phyloP scores from a whole-genome alignment of 92 coral and sea anemone genomes.

The Virgularia gustaviana region DNA sequence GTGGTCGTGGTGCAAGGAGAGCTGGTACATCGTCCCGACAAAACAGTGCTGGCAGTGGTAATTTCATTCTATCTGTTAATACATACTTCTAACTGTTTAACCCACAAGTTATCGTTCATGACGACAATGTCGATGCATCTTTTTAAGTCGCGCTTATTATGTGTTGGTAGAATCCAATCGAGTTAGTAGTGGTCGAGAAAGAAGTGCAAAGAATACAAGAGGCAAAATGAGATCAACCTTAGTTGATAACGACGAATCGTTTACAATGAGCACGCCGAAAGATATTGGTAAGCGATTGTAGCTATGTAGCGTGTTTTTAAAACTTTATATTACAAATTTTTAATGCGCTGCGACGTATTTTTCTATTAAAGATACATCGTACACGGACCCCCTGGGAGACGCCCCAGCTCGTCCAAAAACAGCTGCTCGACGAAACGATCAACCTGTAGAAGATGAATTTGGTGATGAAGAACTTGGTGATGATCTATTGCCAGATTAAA shows the following conservation, averaged over 20 bases:
- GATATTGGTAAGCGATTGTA: slow-evolving; percentile 23
- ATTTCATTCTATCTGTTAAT: slow-evolving; percentile 16
- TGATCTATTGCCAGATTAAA: slow-evolving; percentile 87
- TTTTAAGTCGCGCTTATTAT: too few relatives aligned
- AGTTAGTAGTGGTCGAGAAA: slow-evolving; percentile 63
- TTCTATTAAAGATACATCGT: slow-evolving; percentile 74
- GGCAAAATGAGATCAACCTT: slow-evolving; percentile 55
- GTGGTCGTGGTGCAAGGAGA: slow-evolving; percentile 78
- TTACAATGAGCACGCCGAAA: slow-evolving; percentile 19
- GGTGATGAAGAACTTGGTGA: slow-evolving; percentile 98
- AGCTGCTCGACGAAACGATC: slow-evolving; percentile 80
- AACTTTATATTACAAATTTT: background rate
- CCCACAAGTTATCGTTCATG: too few relatives aligned
- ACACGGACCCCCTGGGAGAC: slow-evolving; percentile 97
- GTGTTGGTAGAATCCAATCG: slow-evolving; percentile 71
- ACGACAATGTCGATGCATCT: too few relatives aligned
- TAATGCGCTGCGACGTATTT: background rate
- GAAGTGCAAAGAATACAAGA: slow-evolving; percentile 54
- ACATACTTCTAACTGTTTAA: background rate
- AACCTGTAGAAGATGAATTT: slow-evolving; percentile 84
- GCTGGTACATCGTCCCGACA: slow-evolving; percentile 85
- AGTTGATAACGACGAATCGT: slow-evolving; percentile 61
- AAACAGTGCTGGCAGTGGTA: slow-evolving; percentile 95
- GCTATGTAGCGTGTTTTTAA: too few relatives aligned
- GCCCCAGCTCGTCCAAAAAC: slow-evolving; percentile 99